A percentile compares a stretch with the other conserved stretches of the same genome.
Evolutionary conservation across 1,140 invertebrate species (phyloP).

Genomic region (Calliopsis andreniformis): DNA sequence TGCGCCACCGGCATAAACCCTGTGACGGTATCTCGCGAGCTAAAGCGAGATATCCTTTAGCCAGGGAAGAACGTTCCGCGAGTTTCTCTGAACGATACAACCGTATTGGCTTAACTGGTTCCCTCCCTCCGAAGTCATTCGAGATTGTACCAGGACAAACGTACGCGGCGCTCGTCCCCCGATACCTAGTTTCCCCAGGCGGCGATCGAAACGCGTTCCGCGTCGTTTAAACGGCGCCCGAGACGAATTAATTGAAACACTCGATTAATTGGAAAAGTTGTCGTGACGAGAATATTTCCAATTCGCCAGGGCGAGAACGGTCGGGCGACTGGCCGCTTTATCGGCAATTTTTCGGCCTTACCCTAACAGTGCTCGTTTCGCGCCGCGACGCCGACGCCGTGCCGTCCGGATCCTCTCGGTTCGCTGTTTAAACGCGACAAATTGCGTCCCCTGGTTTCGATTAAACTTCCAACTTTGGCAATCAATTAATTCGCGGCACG

Average conservation of each 20-base stretch:
- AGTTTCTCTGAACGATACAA: neutral
- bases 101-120: slow-evolving; percentile 7
- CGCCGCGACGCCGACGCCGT: neutral
- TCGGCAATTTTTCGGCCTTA: neutral
- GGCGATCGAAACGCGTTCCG: neutral
- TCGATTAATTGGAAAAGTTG: slow-evolving; percentile 26
- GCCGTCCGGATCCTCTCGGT: neutral
- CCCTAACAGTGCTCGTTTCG: no score
- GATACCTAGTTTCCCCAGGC: neutral
- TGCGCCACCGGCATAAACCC: neutral
- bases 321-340: neutral
- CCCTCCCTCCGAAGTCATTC: neutral
- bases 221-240: neutral
- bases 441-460: neutral
- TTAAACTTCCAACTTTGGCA: neutral
- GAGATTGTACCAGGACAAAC: slow-evolving; percentile 9
- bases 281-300: neutral
- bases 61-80: neutral
- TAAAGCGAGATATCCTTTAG: neutral
- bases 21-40: neutral
- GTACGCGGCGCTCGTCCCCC: neutral
- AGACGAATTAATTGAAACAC: neutral
- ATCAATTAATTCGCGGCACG: slow-evolving; percentile 8
- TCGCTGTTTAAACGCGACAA: slow-evolving; percentile 4
- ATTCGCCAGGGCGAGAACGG: neutral